Evolutionary conservation across 1,140 invertebrate genomes (phyloP).

Genomic region (Nephotettix cincticeps): DNA sequence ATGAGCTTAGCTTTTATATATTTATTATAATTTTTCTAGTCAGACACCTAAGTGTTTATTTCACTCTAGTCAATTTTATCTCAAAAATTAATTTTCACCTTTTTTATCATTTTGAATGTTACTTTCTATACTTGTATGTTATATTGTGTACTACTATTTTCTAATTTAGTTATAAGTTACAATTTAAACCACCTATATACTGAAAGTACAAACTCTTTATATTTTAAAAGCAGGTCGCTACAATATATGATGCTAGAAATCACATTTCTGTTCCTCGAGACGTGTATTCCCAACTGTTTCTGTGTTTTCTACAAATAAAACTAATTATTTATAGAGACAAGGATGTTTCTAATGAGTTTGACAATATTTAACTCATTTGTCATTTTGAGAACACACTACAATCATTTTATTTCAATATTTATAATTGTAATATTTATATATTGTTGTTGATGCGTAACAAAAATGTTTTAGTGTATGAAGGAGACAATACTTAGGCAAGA

Average conservation of each 20-base stretch:
- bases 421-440: slow-evolving; percentile 3
- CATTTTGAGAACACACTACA: background rate
- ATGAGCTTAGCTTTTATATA: no score
- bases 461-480: slow-evolving; percentile 14
- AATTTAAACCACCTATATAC: no score
- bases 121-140: no score
- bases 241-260: background rate
- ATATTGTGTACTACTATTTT: no score
- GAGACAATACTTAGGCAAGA: slow-evolving; percentile 14
- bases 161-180: no score
- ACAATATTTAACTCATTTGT: background rate
- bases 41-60: no score
- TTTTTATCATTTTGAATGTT: no score
- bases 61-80: no score
- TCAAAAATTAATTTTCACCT: no score
- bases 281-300: background rate
- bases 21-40: no score
- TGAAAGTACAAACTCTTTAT: background rate
- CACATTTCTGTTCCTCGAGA: background rate
- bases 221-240: background rate
- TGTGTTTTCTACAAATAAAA: background rate
- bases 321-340: background rate
- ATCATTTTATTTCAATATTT: background rate
- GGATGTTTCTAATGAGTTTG: background rate
- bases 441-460: slow-evolving; percentile 7